These are phyloP conservation scores for Trissolcus basalis DNA, from an alignment of 1,140 invertebrate genomes.

Conservation along the genomic window DNA sequence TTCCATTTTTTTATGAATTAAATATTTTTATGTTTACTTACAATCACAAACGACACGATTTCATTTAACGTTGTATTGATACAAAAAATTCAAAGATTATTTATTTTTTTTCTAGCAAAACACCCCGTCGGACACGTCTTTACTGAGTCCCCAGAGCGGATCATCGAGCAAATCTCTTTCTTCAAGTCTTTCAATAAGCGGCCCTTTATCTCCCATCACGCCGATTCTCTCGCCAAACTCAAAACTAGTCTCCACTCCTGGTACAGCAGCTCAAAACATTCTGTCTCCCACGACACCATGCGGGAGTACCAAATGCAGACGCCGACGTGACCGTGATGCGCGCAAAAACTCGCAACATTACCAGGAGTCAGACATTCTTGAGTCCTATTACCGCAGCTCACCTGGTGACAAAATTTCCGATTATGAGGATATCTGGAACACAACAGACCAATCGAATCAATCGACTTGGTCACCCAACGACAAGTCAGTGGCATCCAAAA, in stretches of 20 bases:
- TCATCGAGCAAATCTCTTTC: conserved; percentile 69
- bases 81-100: too few relatives aligned
- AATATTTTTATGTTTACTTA: too few relatives aligned
- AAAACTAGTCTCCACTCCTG: conserved; percentile 62
- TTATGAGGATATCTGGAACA: conserved; percentile 95
- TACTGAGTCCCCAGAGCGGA: conserved; percentile 69
- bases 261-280: conserved; percentile 63
- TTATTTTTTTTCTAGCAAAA: too few relatives aligned
- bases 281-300: conserved; percentile 72
- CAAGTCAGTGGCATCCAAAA: conserved; percentile 53
- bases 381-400: conserved; percentile 91
- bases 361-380: conserved; percentile 89
- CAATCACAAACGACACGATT: too few relatives aligned
- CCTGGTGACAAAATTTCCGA: conserved; percentile 94
- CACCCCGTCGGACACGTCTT: conserved; percentile 56
- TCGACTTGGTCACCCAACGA: conserved; percentile 79
- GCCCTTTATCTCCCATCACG: conserved; percentile 64
- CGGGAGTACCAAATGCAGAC: conserved; percentile 69
- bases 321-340: conserved; percentile 70
- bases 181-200: conserved; percentile 67
- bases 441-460: conserved; percentile 71
- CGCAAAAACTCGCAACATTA: conserved; percentile 79
- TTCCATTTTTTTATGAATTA: too few relatives aligned
- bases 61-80: too few relatives aligned
- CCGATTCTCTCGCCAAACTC: conserved; percentile 66